phyloP scores from a whole-genome alignment of 2,888 invertebrate species.

The Lingula anatina region DNA sequence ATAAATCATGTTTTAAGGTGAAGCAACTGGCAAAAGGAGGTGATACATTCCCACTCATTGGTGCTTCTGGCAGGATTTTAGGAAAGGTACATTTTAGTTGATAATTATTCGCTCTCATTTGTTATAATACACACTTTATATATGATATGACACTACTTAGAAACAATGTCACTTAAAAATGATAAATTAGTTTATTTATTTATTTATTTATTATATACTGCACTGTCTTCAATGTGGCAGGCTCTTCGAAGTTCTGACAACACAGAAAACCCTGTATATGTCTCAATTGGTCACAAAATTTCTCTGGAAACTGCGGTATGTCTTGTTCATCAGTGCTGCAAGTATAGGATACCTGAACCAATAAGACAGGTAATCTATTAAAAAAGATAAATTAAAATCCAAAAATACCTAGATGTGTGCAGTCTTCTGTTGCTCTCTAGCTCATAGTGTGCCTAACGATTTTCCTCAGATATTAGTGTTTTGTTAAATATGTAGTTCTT shows the following conservation, averaged over 20 bases:
- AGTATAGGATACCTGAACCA: constrained; percentile 47
- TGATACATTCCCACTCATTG: constrained; percentile 29
- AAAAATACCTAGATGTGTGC: too few species aligned
- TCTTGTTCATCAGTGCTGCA: constrained; percentile 35
- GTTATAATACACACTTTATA: not conserved
- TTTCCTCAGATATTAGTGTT: too few species aligned
- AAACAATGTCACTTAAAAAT: not conserved
- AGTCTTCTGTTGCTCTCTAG: too few species aligned
- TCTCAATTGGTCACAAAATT: constrained; percentile 46
- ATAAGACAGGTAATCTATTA: constrained; percentile 31
- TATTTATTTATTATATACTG: not conserved
- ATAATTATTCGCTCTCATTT: not conserved
- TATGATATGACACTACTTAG: not conserved
- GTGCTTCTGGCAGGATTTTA: constrained; percentile 18
- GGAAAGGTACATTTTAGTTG: constrained; percentile 22
- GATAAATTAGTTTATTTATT: not conserved
- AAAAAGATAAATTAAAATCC: too few species aligned
- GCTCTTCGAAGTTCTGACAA: constrained; percentile 33
- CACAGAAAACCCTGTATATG: constrained; percentile 41
- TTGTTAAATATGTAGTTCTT: too few species aligned
- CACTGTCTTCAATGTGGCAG: constrained; percentile 13
- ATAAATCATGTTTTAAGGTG: constrained; percentile 21
- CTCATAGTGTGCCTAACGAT: too few species aligned
- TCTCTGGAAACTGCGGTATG: constrained; percentile 36
- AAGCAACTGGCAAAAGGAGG: constrained; percentile 22